Base-by-base conservation (phyloP, 2,113 vertebrate species). In the Gymnarchus niloticus region DNA sequence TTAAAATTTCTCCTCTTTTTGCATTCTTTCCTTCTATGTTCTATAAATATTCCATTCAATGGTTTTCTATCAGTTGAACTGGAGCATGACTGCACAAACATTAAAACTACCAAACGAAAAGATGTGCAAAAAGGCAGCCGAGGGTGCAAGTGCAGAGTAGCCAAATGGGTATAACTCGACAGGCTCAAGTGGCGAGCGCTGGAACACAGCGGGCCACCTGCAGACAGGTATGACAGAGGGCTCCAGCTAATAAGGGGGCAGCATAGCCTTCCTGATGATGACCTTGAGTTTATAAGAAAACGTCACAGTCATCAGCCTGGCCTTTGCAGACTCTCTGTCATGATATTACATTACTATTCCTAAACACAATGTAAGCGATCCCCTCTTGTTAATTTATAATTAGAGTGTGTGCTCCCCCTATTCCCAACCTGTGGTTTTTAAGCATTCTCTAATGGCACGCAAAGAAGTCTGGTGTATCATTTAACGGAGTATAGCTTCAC, bases 261-360 rank as follows among this genome's bases (percentile, higher is more conserved):
- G 17, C 28, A 12, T 41, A 73, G 33, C 5, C 5, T 41, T 73
- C 33, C 65, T 41, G 37, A 73, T 73, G 33, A 73, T 69, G 12
- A 37, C 61, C 37, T 69, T 69, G 19, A 56, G 25, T 83, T 41
- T 73, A 49, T 65, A 17, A 51, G 83, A 5, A 54, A 76, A 41
- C 51, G 33, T 77, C 12, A 51, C 49, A 76, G 25, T 19, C 51
- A 37, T 54, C 25, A 19, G 2, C 49, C n/a, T 51, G 12, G 25
- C 14, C 23, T 25, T 83, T 81, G 84, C 88, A 85, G 89, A 76
- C 28, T 21, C 85, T 81, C 21, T 14, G 10, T 28, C 44, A 83
- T 57, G 46, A 69, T 90, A 89, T 92, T 87, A 73, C 78, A 77
- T 91, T 90, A 88, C 90, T 86, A 88, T 91, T 93, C 90, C 90